Base-by-base conservation (phyloP, 1,140 invertebrate genomes). In the Halictus rubicundus region DNA sequence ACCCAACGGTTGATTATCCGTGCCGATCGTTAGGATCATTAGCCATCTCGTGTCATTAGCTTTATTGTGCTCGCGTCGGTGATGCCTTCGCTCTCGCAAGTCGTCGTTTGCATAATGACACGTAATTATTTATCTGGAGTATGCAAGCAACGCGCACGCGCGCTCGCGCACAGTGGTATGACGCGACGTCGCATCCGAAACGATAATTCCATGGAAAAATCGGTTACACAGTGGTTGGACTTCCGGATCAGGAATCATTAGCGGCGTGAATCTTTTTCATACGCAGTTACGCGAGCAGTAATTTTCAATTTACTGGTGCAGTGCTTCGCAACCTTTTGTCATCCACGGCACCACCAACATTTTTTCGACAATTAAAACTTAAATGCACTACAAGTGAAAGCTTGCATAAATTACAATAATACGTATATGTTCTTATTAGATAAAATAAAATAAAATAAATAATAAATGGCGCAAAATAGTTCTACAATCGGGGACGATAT, bases 101-200 rank as follows among this genome's bases (percentile, higher is more conserved):
- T 52, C 49, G 23, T 70, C 52, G 70, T 87, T 86, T 86, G 74
- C 84, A 86, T 86, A 84, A 86, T 80, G 75, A 84, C 71, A 32
- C 52, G 72, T 68, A 25, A 87, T 87, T 87, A 87, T 88, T 87
- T 88, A 87, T 87, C 78, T 83, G 69, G 87, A 88, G 75, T 85
- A 80, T 8, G 54, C 49, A 59, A n/a, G 73, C 59, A 68, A 42
- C 46, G 25, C 54, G 63, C 63, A 54, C 16, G 52, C n/a, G 21
- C 2, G 12, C 52, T 0, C 39, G 23, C 4, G 2, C 7, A 59
- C 25, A 19, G n/a, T 12, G 37, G 3, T 0, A n/a, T 10, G 12
- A 46, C 2, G 46, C 10, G 12, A 46, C 1, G 46, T 19, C 39
- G 59, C 27, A 46, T 46, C 59, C 7, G 12, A 7, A 8, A 14